Evolutionary conservation across 2,888 invertebrate species (phyloP).

Genomic region (Eustalomyia histrio): DNA sequence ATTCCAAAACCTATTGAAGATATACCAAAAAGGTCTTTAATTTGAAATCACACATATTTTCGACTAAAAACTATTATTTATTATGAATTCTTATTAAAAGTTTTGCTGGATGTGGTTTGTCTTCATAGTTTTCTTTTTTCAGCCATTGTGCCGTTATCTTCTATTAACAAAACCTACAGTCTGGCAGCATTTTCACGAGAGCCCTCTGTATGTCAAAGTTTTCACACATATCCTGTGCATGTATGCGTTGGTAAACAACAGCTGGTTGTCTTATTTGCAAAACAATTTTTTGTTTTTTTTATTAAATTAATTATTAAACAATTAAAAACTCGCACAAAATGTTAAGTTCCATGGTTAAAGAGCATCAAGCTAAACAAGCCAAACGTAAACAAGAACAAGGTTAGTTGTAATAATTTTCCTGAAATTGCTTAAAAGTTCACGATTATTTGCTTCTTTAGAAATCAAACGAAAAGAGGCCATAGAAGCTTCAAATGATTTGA

Average conservation of each 20-base stretch:
- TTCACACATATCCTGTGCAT: not conserved
- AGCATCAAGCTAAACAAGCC: conserved; percentile 90
- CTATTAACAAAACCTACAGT: not conserved
- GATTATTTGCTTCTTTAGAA: conserved; percentile 82
- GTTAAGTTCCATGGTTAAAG: conserved; percentile 92
- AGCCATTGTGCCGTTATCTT: not conserved
- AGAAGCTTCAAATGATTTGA: conserved; percentile 93
- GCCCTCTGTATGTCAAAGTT: not conserved
- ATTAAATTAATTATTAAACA: not conserved
- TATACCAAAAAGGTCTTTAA: no score
- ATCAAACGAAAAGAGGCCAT: conserved; percentile 95
- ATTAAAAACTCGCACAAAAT: conserved; percentile 80
- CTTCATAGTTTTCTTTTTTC: no score
- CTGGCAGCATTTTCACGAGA: not conserved
- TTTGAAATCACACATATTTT: no score
- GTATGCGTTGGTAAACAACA: not conserved
- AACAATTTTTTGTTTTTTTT: not conserved
- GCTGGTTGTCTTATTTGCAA: conserved; percentile 5
- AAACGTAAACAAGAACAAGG: conserved; percentile 91
- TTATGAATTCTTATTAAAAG: no score
- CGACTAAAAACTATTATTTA: no score
- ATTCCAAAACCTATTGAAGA: no score
- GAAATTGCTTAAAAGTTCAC: not conserved
- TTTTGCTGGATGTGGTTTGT: no score
- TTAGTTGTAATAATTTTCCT: conserved; percentile 72